A percentile compares a stretch with the other conserved stretches of the same genome.
Conservation (phyloP, 2,888 invertebrate genomes). For the Campoplex nolae region DNA sequence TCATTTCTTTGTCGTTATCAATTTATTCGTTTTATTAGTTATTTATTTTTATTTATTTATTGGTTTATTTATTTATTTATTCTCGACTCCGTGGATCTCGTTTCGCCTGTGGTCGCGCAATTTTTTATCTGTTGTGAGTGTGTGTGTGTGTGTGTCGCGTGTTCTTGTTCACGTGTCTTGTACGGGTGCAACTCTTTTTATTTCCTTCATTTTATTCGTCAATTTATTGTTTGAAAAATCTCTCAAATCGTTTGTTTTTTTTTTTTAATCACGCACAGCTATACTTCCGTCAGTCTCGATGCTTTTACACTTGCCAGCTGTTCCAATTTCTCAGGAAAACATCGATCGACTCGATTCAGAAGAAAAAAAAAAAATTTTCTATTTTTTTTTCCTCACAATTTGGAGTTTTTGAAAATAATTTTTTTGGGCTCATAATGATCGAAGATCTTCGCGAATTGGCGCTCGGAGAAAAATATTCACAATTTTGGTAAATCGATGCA, state of each 20-base stretch:
- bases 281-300: not conserved
- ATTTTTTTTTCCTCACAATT: not conserved
- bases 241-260: not conserved
- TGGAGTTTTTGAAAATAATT: not conserved
- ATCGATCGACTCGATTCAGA: conserved; percentile 16
- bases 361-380: not conserved
- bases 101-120: conserved; percentile 34
- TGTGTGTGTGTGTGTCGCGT: conserved; percentile 18
- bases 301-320: not conserved
- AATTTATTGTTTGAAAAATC: conserved; percentile 7
- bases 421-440: not conserved
- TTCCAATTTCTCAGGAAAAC: conserved; percentile 17
- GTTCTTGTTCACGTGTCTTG: conserved; percentile 25
- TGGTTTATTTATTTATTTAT: conserved; percentile 30
- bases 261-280: not conserved
- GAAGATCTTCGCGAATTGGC: not conserved
- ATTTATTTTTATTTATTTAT: conserved; percentile 23
- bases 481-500: not conserved
- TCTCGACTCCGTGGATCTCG: conserved; percentile 33
- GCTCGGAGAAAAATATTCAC: not conserved
- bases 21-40: conserved; percentile 34
- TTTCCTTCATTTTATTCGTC: conserved; percentile 16
- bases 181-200: conserved; percentile 18
- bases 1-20: conserved; percentile 6
- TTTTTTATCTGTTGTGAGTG: conserved; percentile 3